Conservation (phyloP, 2,888 invertebrate species). For the Pristionchus maxplancki region DNA sequence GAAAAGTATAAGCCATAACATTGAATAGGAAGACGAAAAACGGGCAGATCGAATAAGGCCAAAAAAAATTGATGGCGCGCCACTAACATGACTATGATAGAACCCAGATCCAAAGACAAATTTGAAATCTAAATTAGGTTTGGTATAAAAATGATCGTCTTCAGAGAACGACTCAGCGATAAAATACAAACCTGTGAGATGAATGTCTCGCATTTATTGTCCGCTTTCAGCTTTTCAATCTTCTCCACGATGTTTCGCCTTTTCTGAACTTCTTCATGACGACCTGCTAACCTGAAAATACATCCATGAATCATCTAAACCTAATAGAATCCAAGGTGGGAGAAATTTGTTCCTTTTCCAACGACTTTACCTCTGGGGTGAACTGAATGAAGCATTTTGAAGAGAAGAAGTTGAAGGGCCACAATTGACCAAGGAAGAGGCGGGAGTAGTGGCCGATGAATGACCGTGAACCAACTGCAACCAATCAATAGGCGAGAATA, state of each 20-base stretch:
- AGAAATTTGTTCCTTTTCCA: too few relatives aligned
- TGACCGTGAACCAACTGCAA: neutral
- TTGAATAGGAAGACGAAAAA: too few relatives aligned
- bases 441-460: neutral
- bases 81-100: too few relatives aligned
- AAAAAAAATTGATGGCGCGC: too few relatives aligned
- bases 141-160: too few relatives aligned
- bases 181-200: constrained; percentile 23
- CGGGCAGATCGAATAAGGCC: too few relatives aligned
- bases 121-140: too few relatives aligned
- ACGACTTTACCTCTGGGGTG: neutral
- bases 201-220: constrained; percentile 12
- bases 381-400: neutral
- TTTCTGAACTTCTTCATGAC: constrained; percentile 23
- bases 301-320: neutral
- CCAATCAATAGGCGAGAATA: too few relatives aligned
- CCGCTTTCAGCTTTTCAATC: neutral
- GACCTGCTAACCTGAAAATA: neutral
- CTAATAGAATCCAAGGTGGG: neutral
- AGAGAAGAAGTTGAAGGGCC: constrained; percentile 8
- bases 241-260: constrained; percentile 18
- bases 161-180: too few relatives aligned
- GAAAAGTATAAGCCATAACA: too few relatives aligned
- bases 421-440: neutral
- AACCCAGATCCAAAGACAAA: too few relatives aligned